phyloP scores from a whole-genome alignment of 1,140 invertebrate species.

The Physella acuta region DNA sequence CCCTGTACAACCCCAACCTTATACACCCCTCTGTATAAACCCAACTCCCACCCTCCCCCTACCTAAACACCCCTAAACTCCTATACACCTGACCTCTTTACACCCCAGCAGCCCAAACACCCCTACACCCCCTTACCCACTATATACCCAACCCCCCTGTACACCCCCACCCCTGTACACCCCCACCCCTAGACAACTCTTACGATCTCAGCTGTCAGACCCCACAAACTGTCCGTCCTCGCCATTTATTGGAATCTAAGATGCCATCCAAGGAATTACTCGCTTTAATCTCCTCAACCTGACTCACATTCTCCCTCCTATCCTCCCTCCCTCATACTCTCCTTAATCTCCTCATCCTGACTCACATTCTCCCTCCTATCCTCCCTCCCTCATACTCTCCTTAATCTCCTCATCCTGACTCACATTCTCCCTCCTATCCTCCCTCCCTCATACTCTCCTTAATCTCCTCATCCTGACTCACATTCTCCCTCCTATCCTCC shows the following conservation, averaged over 20 bases:
- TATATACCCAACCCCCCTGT: background rate
- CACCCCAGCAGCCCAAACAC: background rate
- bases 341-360: background rate
- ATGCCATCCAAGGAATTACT: no score
- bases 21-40: background rate
- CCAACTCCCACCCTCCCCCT: no score
- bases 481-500: slow-evolving; percentile 22
- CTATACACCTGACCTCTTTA: background rate
- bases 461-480: no score
- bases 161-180: background rate
- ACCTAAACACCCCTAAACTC: background rate
- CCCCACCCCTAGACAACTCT: background rate
- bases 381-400: slow-evolving; percentile 21
- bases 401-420: slow-evolving; percentile 10
- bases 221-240: background rate
- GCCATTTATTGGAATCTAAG: background rate
- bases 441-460: slow-evolving; percentile 20
- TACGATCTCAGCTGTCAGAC: background rate
- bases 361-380: slow-evolving; percentile 10
- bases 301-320: background rate
- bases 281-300: slow-evolving; percentile 8
- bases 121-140: background rate
- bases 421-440: slow-evolving; percentile 10
- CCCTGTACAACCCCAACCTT: no score
- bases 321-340: background rate